phyloP scores from a whole-genome alignment of 2,113 vertebrate species.

The Rhipidura dahli region DNA sequence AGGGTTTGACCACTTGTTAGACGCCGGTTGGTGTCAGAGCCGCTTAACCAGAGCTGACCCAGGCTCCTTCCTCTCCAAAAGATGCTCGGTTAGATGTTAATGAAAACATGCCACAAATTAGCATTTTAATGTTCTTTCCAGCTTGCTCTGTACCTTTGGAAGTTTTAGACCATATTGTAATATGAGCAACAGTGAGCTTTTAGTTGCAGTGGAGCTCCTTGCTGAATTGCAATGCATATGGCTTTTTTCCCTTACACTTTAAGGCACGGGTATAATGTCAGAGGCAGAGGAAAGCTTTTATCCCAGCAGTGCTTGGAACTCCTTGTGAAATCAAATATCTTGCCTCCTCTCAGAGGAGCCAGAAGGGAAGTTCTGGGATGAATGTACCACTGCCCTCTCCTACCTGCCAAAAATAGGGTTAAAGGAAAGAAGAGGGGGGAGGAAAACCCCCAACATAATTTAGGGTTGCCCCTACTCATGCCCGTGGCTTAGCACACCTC shows the following conservation, averaged over 20 bases:
- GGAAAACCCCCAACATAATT: not conserved
- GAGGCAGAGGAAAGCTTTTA: constrained; percentile 49
- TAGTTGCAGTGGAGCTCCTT: not conserved
- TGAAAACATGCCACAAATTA: not conserved
- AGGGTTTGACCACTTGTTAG: not conserved
- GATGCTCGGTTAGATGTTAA: not conserved
- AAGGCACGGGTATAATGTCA: constrained; percentile 1
- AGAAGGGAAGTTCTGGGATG: constrained; percentile 29
- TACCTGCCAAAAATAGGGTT: not conserved
- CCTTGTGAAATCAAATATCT: constrained; percentile 40
- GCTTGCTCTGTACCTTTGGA: not conserved
- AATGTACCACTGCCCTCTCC: not conserved
- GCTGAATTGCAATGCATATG: constrained; percentile 4
- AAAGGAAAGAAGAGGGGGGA: not conserved
- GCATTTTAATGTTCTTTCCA: not conserved
- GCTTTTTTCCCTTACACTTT: not conserved
- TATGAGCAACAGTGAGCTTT: not conserved
- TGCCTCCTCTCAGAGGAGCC: not conserved
- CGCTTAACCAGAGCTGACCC: not conserved
- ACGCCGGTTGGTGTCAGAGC: fast-evolving
- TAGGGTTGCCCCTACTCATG: fast-evolving
- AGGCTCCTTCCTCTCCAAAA: not conserved
- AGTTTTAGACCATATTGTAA: not conserved
- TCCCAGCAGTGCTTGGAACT: constrained; percentile 8
- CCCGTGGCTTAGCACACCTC: not conserved